A percentile compares a stretch with the other conserved stretches of the same genome.
These are phyloP conservation scores for Papilio polytes DNA, from an alignment of 1,140 invertebrate genomes.

Conservation along the genomic window DNA sequence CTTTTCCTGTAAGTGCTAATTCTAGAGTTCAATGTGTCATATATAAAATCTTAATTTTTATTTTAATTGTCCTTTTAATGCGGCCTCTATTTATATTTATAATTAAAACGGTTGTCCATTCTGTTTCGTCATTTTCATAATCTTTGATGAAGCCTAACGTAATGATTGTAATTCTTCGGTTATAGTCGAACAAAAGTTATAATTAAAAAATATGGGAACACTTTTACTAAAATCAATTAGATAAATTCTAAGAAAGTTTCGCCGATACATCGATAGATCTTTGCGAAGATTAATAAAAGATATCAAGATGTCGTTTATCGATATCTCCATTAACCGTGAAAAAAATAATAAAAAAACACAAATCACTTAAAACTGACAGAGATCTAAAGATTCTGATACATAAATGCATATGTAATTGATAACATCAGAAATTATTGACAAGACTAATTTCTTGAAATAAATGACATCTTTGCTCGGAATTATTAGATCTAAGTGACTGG, in stretches of 20 bases:
- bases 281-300: background rate
- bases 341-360: background rate
- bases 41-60: too few relatives aligned
- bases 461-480: background rate
- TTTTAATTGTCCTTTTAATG: too few relatives aligned
- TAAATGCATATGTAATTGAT: background rate
- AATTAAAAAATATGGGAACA: background rate
- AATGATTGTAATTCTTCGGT: background rate
- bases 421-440: background rate
- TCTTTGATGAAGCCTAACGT: background rate
- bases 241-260: conserved; percentile 24
- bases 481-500: background rate
- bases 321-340: background rate
- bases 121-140: background rate
- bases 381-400: background rate
- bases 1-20: background rate
- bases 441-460: background rate
- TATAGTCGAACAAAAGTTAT: background rate
- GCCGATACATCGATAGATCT: background rate
- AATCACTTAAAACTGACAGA: background rate
- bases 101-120: background rate
- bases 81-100: background rate
- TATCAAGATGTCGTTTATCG: background rate
- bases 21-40: background rate
- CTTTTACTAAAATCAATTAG: conserved; percentile 2